phyloP scores from a whole-genome alignment of 2,113 vertebrate species.

The Cichladusa arquata region DNA sequence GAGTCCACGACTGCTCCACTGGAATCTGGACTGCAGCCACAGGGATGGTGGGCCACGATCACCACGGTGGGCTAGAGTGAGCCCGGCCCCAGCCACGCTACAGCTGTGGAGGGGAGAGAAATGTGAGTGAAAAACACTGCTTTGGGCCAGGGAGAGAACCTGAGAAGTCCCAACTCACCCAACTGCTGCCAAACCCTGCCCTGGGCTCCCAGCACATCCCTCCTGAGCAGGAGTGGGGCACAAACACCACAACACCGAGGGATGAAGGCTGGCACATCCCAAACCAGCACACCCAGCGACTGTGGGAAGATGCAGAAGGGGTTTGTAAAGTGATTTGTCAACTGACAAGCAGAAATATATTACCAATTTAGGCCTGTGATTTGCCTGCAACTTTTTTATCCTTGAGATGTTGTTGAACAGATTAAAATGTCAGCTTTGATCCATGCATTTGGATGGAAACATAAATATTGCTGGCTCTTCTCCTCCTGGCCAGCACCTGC shows the following conservation, averaged over 20 bases:
- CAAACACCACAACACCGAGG: not conserved
- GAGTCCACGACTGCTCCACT: rapidly evolving
- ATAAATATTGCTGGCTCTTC: conserved; percentile 45
- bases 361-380: conserved; percentile 66
- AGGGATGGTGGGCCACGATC: rapidly evolving
- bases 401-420: conserved; percentile 68
- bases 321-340: conserved; percentile 63
- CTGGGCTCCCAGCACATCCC: not conserved
- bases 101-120: not conserved
- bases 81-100: rapidly evolving
- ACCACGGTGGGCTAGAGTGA: rapidly evolving
- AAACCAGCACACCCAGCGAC: not conserved
- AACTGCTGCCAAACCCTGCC: not conserved
- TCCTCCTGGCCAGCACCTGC: not conserved
- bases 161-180: not conserved
- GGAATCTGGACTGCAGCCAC: not conserved
- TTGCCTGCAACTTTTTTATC: conserved; percentile 73
- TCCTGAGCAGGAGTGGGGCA: not conserved
- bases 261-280: not conserved
- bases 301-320: not conserved
- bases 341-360: conserved; percentile 62
- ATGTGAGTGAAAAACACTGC: rapidly evolving
- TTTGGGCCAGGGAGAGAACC: not conserved
- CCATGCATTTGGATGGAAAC: conserved; percentile 58
- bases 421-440: conserved; percentile 74